Base-by-base conservation (phyloP, 1,140 invertebrate species). In the Heliconius hermathena region DNA sequence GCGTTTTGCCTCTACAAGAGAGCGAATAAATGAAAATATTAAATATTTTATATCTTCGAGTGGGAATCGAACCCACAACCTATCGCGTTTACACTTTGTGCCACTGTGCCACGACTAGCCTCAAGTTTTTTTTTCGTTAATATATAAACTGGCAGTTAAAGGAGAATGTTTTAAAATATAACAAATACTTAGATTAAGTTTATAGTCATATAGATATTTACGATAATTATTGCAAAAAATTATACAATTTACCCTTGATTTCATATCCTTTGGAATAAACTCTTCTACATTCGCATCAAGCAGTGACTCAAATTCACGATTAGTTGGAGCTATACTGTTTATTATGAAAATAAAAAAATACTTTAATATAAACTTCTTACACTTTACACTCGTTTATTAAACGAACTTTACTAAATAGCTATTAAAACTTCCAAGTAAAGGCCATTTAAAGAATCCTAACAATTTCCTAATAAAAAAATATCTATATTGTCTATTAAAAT, bases 161-260 rank as follows among this genome's bases (percentile, higher is more conserved):
- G 38, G 3, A 41, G 41, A 41, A 41, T 41, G 11, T 41, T 46
- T 46, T 0, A 46, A 13, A 46, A 54, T 54, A 54, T 20, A 54
- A 54, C 5, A 54, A 5, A 54, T 54, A 54, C 11, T 52, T 52
- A 8, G 3, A 18, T 52, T 20, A 52, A 3, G 18, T 52, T 2
- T 6, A 52, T 52, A 52, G 18, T 52, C 6, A 52, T 52, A 52
- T 18, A 52, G 0, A 6, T 57, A 11, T 46, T 46, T 22, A 57
- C n/a, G 8, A 54, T n/a, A 54, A 54, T 4, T 0, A 18, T 49
- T n/a, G 18, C 18, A 8, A 18, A 54, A n/a, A 54, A 73, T 38
- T 74, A 54, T 74, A 52, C n/a, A 36, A 26, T 77, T 81, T 82
- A 85, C 87, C 74, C 83, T 82, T 18, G 82, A 80, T 78, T 86